A percentile compares a stretch with the other conserved stretches of the same genome.
phyloP scores from a whole-genome alignment of 92 coral and sea anemone species.

The Palythoa grandis region DNA sequence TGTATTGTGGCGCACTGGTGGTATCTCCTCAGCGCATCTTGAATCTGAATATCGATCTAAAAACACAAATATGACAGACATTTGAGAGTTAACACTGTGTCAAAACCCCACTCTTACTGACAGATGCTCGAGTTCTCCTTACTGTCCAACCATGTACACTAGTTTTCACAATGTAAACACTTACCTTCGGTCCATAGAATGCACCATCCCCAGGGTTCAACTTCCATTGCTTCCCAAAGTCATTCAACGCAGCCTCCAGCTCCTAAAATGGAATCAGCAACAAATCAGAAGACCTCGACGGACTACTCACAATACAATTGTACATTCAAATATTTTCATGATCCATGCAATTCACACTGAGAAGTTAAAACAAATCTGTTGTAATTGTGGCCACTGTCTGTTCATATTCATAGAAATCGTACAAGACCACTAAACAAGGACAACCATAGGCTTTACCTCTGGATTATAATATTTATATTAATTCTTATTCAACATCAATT shows the following conservation, averaged over 20 bases:
- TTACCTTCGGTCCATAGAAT: slow-evolving; percentile 98
- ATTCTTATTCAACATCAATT: too few species aligned
- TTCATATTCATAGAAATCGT: too few species aligned
- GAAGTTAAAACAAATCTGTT: too few species aligned
- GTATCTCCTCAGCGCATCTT: slow-evolving; percentile 89
- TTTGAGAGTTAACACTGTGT: too few species aligned
- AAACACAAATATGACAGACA: not conserved
- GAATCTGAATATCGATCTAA: slow-evolving; percentile 95
- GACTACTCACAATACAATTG: not conserved
- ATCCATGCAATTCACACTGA: too few species aligned
- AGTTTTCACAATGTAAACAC: not conserved
- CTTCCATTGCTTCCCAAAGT: slow-evolving; percentile 84
- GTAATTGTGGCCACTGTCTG: too few species aligned
- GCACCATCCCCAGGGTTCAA: slow-evolving; percentile 99
- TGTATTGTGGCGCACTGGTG: slow-evolving; percentile 99
- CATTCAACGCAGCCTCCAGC: slow-evolving; percentile 75
- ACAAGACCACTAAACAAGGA: too few species aligned
- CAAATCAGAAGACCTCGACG: not conserved
- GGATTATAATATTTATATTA: too few species aligned
- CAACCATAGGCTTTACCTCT: too few species aligned
- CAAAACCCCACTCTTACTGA: too few species aligned
- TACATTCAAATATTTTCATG: not conserved
- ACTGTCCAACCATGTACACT: too few species aligned
- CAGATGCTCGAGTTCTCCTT: too few species aligned
- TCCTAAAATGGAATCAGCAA: slow-evolving; percentile 58